Evolutionary conservation across 2,888 invertebrate genomes (phyloP).

Genomic region (Microctonus aethiopoides): DNA sequence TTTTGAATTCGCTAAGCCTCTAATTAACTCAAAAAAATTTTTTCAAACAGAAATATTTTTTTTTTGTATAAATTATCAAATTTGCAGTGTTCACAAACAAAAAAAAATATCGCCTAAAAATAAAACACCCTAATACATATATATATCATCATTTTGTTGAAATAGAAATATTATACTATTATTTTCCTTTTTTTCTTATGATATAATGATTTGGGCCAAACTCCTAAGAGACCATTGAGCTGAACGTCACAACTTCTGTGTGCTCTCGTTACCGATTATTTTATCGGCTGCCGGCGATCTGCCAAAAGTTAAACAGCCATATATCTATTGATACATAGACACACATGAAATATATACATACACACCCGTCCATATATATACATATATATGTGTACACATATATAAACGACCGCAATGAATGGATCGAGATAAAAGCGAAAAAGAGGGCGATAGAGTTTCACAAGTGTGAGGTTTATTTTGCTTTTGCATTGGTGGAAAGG

Average conservation of each 20-base stretch:
- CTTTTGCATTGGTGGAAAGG: conserved; percentile 45
- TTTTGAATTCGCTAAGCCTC: too few relatives aligned
- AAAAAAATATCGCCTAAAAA: too few relatives aligned
- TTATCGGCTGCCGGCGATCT: conserved; percentile 60
- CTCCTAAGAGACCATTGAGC: conserved; percentile 32
- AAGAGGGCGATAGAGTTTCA: conserved; percentile 9
- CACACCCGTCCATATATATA: not conserved
- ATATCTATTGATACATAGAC: conserved; percentile 12
- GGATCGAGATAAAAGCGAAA: conserved; percentile 24
- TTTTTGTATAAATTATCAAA: too few relatives aligned
- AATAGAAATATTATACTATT: not conserved
- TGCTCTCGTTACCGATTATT: conserved; percentile 63
- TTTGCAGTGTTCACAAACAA: too few relatives aligned
- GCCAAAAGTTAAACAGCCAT: conserved; percentile 48
- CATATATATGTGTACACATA: not conserved
- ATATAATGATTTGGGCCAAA: not conserved
- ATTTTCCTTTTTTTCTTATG: not conserved
- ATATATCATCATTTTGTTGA: not conserved
- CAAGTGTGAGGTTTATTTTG: conserved; percentile 14
- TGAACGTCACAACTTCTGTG: conserved; percentile 19
- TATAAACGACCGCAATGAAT: conserved; percentile 12
- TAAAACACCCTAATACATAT: too few relatives aligned
- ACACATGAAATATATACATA: conserved; percentile 11
- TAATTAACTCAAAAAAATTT: too few relatives aligned
- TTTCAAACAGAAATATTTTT: too few relatives aligned